Base-by-base conservation (phyloP, 2,113 vertebrate genomes). In the Smithornis capensis region DNA sequence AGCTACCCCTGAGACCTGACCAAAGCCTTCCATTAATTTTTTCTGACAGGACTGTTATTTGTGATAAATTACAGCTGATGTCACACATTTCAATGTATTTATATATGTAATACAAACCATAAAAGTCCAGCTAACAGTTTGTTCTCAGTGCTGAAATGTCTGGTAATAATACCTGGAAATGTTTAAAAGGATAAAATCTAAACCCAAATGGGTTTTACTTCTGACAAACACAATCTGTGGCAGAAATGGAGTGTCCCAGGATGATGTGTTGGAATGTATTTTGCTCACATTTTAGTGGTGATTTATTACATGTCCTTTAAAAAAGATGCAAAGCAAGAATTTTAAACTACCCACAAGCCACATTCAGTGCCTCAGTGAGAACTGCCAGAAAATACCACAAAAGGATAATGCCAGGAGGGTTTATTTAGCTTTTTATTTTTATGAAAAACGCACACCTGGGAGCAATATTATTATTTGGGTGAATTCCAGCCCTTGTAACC, bases 391-490 rank as follows among this genome's bases (percentile, higher is more conserved):
- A 86, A 71, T 6, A 69, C 0, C 19, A 45, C n/a, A 35, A 10
- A 37, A 73, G 10, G 31, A 7, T 9, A 23, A 79, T 0, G 3
- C 25, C 21, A 29, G 10, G 12, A 13, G 31, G 7, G 1, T 60
- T 93, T 33, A 49, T 27, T 70, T 49, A 82, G 44, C 17, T 49
- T 87, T 97, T 95, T 95, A 94, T 94, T 97, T 68, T 56, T 81
- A 94, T 81, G 90, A 89, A 95, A 94, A 96, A 95, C 35, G 18
- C 90, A 64, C 64, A 93, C 55, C 40, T 86, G 81, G 81, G 65
- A 90, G 49, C 69, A 92, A 0, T 64, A 37, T 62, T 35, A 55
- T 55, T 67, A 57, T 27, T 56, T n/a, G 60, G 57, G 65, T 79
- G 33, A 89, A 78, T 82, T 74, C n/a, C 21, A 67, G 87, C 71